Evolutionary conservation across 2,113 vertebrate species (phyloP), one percentile per base, ranked within the genome.

Genomic region (Brienomyrus longianalis): DNA sequence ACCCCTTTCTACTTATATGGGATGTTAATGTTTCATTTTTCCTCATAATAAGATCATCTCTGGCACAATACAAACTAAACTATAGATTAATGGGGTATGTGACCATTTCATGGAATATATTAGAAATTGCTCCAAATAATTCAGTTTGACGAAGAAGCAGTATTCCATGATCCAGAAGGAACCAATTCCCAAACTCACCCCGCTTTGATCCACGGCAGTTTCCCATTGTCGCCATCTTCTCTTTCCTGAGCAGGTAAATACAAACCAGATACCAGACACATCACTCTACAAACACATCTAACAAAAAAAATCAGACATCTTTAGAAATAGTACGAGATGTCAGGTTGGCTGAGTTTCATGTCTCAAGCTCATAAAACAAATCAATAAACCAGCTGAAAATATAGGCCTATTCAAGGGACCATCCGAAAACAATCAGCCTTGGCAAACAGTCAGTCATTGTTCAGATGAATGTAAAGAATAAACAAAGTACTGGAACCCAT

Each of bases 141-240:
- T 39, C 4, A 39, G n/a, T 35, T 1, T 13, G 66, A 31, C 27
- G 5, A 15, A 74, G 66, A 35, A 35, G 74, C 5, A 52, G 77
- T 15, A 35, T 2, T 45, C n/a, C 27, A n/a, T 84, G 83, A 84
- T 47, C 84, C 50, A 31, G n/a, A 52, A n/a, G 27, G 21, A 27
- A 85, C 31, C 50, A 7, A 54, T 3, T 87, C 8, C 23, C 31
- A 19, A 87, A 87, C 98, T 97, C 95, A 99, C 98, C 97, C 97
- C 92, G 96, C 95, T 94, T 98, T 98, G 90, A 97, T 94, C 98
- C 98, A 99, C 31, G 97, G 97, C 88, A 97, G 96, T 92, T 96
- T 95, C 4, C 94, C 93, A 4, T 94, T 93, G 90, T 97, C 96
- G 62, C 96, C 95, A 91, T 96, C 96, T 94, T 96, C 94, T 91